These are phyloP conservation scores for Corapipo altera DNA, from an alignment of 2,113 vertebrate species.

Conservation along the genomic window DNA sequence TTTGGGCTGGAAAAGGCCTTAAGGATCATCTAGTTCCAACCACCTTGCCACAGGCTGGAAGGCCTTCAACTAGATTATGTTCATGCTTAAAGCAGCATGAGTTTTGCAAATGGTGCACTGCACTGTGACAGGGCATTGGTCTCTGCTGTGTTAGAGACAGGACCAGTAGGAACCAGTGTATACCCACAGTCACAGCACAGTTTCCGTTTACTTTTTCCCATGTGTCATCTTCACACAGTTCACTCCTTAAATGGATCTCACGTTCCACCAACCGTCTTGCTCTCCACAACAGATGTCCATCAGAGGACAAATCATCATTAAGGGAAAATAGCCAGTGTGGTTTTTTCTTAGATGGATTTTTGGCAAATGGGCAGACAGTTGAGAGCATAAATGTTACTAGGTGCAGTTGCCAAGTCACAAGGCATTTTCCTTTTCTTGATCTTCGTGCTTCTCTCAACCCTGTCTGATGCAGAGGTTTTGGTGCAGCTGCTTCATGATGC, in stretches of 20 bases:
- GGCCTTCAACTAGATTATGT: not conserved
- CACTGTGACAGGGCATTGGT: not conserved
- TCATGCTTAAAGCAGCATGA: not conserved
- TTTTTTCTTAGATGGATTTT: conserved; percentile 35
- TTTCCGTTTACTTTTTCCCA: not conserved
- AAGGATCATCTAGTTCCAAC: not conserved
- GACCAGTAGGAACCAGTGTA: not conserved
- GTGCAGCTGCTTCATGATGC: not conserved
- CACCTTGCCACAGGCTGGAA: not conserved
- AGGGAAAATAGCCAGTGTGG: not conserved
- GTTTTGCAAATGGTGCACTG: not conserved
- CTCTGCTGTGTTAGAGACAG: not conserved
- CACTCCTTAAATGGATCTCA: conserved; percentile 23
- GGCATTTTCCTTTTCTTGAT: conserved; percentile 20
- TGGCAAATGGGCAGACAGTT: conserved; percentile 1
- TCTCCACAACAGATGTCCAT: not conserved
- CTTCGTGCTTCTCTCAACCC: not conserved
- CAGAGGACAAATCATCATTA: not conserved
- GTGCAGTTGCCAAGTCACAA: conserved; percentile 41
- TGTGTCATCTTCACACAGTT: not conserved
- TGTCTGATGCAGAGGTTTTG: not conserved
- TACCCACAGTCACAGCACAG: not conserved
- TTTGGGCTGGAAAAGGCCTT: not conserved
- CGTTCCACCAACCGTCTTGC: not conserved
- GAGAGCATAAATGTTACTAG: conserved; percentile 12